Evolutionary conservation across 2,113 vertebrate genomes (phyloP).

Genomic region (Panurus biarmicus): DNA sequence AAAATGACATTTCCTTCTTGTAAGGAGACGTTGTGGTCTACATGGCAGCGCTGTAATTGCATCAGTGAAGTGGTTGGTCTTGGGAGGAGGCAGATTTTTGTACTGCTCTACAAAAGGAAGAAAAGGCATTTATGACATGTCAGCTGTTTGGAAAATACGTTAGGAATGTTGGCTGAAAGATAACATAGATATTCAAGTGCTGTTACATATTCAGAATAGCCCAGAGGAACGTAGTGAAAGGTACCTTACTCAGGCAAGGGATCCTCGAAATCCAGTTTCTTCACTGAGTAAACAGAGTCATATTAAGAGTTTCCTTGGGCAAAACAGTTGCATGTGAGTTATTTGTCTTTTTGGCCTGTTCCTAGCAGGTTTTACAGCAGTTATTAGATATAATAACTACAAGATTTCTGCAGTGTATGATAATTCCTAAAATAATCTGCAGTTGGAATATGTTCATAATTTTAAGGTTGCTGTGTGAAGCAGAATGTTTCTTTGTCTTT

Average conservation of each 20-base stretch:
- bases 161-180: slow-evolving; percentile 33
- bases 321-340: background rate
- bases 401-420: background rate
- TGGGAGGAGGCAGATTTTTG: background rate
- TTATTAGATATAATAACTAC: background rate
- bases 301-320: background rate
- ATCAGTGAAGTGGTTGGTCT: background rate
- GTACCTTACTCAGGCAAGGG: background rate
- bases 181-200: slow-evolving; percentile 22
- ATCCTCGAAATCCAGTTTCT: background rate
- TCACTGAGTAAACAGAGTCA: background rate
- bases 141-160: slow-evolving; percentile 36
- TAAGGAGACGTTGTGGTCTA: background rate
- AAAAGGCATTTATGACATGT: slow-evolving; percentile 31
- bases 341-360: background rate
- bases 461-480: background rate
- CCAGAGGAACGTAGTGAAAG: background rate
- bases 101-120: background rate
- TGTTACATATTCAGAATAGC: slow-evolving; percentile 37
- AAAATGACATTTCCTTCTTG: background rate
- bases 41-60: background rate
- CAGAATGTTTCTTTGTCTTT: background rate
- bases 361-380: background rate
- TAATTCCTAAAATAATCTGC: background rate
- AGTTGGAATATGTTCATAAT: background rate